Percentiles rank a stretch among this genome's conserved stretches.
phyloP scores from a whole-genome alignment of 2,888 invertebrate species.

The Rhagium mordax region DNA sequence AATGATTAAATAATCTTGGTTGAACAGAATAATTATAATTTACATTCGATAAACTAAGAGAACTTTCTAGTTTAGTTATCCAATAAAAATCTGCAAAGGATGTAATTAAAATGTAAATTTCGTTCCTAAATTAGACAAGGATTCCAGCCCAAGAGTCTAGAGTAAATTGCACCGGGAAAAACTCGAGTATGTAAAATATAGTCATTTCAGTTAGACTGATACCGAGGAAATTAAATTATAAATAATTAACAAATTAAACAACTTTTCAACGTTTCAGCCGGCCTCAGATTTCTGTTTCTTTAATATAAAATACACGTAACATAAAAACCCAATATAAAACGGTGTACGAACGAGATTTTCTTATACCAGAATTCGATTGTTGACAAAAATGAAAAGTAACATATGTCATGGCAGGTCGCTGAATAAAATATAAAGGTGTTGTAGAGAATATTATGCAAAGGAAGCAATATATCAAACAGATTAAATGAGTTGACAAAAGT shows the following conservation, averaged over 20 bases:
- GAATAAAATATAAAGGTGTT: not conserved
- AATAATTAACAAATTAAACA: not conserved
- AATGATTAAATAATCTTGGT: not conserved
- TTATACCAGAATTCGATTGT: not conserved
- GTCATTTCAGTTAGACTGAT: not conserved
- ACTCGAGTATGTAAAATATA: not conserved
- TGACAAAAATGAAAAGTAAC: not conserved
- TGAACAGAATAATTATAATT: not conserved
- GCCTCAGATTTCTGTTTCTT: not conserved
- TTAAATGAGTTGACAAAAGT: not conserved
- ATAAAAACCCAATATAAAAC: not conserved
- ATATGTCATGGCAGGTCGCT: not conserved
- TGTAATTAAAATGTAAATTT: not conserved
- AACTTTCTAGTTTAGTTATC: not conserved
- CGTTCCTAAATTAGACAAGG: not conserved
- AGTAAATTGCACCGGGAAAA: not conserved
- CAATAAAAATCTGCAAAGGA: not conserved
- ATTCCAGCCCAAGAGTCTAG: not conserved
- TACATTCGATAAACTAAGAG: not conserved
- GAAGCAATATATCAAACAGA: not conserved
- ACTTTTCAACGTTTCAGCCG: not conserved
- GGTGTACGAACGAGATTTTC: not conserved
- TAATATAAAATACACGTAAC: not conserved
- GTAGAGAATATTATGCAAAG: not conserved
- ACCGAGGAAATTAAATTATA: not conserved